Base-by-base conservation (phyloP, 2,888 invertebrate genomes). In the Machimus atricapillus region DNA sequence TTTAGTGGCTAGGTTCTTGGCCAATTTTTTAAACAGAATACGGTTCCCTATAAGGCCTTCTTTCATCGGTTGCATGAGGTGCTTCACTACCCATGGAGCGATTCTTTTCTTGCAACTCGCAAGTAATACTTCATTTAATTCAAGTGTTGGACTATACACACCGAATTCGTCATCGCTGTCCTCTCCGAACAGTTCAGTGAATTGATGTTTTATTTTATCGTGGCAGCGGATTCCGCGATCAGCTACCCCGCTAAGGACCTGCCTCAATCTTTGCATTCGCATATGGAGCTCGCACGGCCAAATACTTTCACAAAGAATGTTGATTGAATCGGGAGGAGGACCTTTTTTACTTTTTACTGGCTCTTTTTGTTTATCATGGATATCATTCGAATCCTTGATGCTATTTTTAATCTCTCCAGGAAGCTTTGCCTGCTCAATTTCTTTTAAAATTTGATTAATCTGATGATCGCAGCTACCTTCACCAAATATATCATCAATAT, bases 251-350 rank as follows among this genome's bases (percentile, higher is more conserved):
- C 90, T 89, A n/a, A 92, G 85, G 0, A 90, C 90, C 12, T 89
- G 89, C n/a, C 89, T 90, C 4, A 92, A 89, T 1, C 89, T 89
- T 14, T 90, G 90, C 1, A 90, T 89, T 83, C 91, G 90, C 76
- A 90, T 91, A 88, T 91, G 91, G 2, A 91, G 87, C 87, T 92
- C 92, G 86, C 92, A 92, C 9, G 92, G 92, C 92, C 92, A 92
- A 40, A 90, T 88, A 88, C 92, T 92, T 78, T 90, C 89, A 0
- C 90, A 88, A 34, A 92, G 88, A 89, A 90, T 90, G 19, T 58
- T 6, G 37, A 79, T 78, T 66, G 2, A 0, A 34, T 46, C 9
- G 8, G 56, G 1, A 19, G 31, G 14, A 76, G 73, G 34, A 12
- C 9, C 0, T 31, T 31, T 82, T n/a, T 56, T 52, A 43, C 37